Base-by-base conservation (phyloP, 1,140 invertebrate genomes). In the Neocloeon triangulifer region DNA sequence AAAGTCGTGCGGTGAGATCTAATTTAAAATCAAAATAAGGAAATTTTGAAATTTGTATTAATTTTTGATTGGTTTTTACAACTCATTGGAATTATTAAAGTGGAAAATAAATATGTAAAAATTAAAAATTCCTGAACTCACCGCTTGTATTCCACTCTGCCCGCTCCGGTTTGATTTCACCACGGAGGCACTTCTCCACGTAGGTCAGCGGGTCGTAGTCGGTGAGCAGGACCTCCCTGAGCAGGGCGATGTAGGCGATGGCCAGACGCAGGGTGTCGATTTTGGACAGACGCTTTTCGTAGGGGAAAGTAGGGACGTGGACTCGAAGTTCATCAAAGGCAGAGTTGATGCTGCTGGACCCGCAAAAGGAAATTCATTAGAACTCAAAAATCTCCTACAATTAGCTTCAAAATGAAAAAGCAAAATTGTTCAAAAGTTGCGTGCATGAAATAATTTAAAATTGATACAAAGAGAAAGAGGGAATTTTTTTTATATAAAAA, bases 251-350 rank as follows among this genome's bases (percentile, higher is more conserved):
- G 52, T 97, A 97, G 0, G 89, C 86, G 34, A 96, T 95, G 12
- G 91, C 89, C 32, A 97, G 55, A 3, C 89, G 67, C 1, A 97
- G 58, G 0, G 91, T 96, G 57, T 97, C 91, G 38, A 97, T 95
- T 59, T 97, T 97, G 37, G 86, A 92, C 2, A 97, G 62, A 3
- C 92, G 60, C 51, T 96, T 96, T 57, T 98, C 92, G 48, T 94
- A 98, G 0, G 92, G 92, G 55, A 98, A 97, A 25, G 91, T 97
- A 19, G 92, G 92, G 36, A 98, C 89, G 55, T 95, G 85, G 34
- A 81, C 74, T 30, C 84, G 63, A 39, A 91, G 65, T 53, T 88
- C 81, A 58, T 95, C 86, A 65, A 96, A 97, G 51, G 89, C 91
- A 53, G 84, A 86, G 72, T 96, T 96, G 61, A 96, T 95, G 70